These are phyloP conservation scores for Prolemur simus DNA, from an alignment of 2,113 vertebrate species.

Conservation along the genomic window DNA sequence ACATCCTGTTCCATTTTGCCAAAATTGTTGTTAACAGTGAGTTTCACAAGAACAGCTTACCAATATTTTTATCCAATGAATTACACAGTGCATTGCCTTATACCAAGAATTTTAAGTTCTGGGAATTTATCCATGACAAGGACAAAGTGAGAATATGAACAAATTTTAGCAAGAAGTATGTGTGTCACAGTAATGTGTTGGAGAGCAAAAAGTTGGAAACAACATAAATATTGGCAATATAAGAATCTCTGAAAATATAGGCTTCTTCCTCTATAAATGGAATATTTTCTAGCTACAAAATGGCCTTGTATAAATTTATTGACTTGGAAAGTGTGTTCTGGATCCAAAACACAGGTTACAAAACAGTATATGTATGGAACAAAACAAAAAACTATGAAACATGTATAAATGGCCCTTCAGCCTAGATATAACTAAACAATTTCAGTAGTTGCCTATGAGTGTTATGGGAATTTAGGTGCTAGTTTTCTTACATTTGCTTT, in stretches of 20 bases:
- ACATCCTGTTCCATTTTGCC: background rate
- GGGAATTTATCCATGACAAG: slow-evolving; percentile 10
- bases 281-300: slow-evolving; percentile 15
- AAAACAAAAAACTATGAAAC: background rate
- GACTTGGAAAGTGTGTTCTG: slow-evolving; percentile 1
- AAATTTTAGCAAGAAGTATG: background rate
- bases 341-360: background rate
- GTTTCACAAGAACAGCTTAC: background rate
- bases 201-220: background rate
- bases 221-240: background rate
- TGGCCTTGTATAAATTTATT: background rate
- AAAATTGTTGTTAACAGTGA: slow-evolving; percentile 1
- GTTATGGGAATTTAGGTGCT: background rate
- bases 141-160: background rate
- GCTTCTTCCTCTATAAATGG: background rate
- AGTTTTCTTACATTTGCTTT: slow-evolving; percentile 37
- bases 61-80: slow-evolving; percentile 20
- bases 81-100: background rate
- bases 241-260: background rate
- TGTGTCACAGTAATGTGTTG: background rate
- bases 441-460: background rate
- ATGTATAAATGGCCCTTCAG: background rate
- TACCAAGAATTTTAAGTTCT: background rate
- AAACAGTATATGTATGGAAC: background rate
- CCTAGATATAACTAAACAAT: background rate